Conservation (phyloP, 1,140 invertebrate genomes). For the Onthophagus taurus region DNA sequence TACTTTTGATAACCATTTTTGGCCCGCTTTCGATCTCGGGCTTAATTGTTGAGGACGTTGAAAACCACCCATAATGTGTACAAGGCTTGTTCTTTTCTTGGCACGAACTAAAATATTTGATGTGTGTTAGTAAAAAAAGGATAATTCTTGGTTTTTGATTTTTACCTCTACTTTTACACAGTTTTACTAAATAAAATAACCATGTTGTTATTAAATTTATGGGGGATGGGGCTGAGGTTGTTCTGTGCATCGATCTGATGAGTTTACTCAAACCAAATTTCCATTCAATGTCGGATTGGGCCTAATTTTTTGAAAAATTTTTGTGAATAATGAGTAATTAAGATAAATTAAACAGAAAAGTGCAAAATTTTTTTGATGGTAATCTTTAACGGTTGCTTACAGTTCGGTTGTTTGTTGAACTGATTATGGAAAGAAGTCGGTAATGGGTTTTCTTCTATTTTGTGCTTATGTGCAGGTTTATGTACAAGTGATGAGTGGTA, state of each 20-base stretch:
- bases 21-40: constrained; percentile 69
- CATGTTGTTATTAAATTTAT: constrained; percentile 92
- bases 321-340: too few relatives aligned
- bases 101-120: constrained; percentile 3
- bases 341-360: too few relatives aligned
- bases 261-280: constrained; percentile 98
- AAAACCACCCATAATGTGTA: constrained; percentile 71
- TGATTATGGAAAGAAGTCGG: too few relatives aligned
- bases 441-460: too few relatives aligned
- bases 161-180: constrained; percentile 65
- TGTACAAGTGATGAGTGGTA: background rate
- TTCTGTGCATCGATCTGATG: constrained; percentile 97
- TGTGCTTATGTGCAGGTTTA: background rate
- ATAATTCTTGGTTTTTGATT: background rate
- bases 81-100: constrained; percentile 69
- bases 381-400: too few relatives aligned
- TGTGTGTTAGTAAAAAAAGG: background rate
- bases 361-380: too few relatives aligned
- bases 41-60: constrained; percentile 59
- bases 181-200: constrained; percentile 71
- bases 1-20: constrained; percentile 76
- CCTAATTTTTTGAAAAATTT: too few relatives aligned
- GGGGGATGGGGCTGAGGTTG: constrained; percentile 92
- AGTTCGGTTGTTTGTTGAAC: too few relatives aligned
- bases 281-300: constrained; percentile 99